Evolutionary conservation across 2,888 invertebrate genomes (phyloP).

Genomic region (Hypolimnas misippus): DNA sequence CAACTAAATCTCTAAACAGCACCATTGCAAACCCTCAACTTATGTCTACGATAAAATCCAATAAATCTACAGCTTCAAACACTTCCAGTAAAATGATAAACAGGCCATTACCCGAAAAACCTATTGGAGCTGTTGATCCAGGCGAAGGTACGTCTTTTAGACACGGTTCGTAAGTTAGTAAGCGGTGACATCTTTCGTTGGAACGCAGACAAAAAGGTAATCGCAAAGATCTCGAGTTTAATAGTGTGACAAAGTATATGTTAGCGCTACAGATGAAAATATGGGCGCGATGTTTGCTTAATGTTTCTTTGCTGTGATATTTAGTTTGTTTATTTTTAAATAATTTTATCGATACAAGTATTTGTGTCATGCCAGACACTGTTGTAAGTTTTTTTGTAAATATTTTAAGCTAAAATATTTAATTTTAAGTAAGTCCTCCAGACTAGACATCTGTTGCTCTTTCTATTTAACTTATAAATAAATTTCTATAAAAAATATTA

Average conservation of each 20-base stretch:
- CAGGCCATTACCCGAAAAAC: constrained; percentile 88
- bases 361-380: constrained; percentile 61
- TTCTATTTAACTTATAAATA: constrained; percentile 12
- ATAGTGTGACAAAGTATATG: constrained; percentile 47
- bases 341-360: constrained; percentile 54
- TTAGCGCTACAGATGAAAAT: constrained; percentile 25
- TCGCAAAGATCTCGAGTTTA: constrained; percentile 47
- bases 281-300: constrained; percentile 51
- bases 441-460: constrained; percentile 28
- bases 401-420: constrained; percentile 56
- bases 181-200: not conserved
- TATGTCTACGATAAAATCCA: constrained; percentile 61
- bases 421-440: constrained; percentile 43
- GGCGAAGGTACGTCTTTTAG: constrained; percentile 73
- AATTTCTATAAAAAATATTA: not conserved
- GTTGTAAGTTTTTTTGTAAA: constrained; percentile 64
- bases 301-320: constrained; percentile 78
- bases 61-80: constrained; percentile 64
- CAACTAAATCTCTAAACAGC: constrained; percentile 52
- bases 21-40: constrained; percentile 50
- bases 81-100: constrained; percentile 85
- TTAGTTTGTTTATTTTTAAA: constrained; percentile 66
- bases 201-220: not conserved
- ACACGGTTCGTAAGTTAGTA: constrained; percentile 54
- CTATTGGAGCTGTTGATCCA: constrained; percentile 60